phyloP scores from a whole-genome alignment of 1,140 invertebrate genomes.

The Philotrypesis tridentata region DNA sequence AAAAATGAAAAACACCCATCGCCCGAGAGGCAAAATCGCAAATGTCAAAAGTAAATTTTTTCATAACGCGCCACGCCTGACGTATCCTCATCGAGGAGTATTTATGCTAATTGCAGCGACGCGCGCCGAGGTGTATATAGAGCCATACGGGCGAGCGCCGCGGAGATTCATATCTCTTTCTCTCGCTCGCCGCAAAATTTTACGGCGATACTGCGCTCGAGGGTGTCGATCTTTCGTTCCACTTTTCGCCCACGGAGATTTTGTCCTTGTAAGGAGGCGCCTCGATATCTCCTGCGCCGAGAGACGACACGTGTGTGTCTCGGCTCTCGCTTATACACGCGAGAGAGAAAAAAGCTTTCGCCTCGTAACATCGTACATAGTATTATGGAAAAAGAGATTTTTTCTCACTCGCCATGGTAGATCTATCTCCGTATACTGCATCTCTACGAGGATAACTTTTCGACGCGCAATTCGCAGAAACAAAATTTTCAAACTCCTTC shows the following conservation, averaged over 20 bases:
- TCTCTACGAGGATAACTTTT: no score
- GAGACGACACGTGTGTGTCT: no score
- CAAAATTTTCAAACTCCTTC: no score
- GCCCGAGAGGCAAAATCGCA: not conserved
- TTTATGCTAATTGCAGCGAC: conserved; percentile 38
- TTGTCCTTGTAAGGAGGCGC: not conserved
- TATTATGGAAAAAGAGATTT: no score
- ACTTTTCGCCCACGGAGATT: conserved; percentile 27
- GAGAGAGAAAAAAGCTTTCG: no score
- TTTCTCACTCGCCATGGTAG: no score
- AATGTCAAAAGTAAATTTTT: conserved; percentile 39
- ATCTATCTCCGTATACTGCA: no score
- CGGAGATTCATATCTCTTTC: not conserved
- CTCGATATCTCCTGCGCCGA: no score
- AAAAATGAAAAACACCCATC: no score
- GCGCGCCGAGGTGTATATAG: not conserved
- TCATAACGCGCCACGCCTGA: conserved; percentile 41
- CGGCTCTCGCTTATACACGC: no score
- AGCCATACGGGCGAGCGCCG: not conserved
- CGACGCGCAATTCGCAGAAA: no score
- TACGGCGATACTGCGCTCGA: conserved; percentile 4
- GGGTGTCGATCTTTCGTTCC: conserved; percentile 35
- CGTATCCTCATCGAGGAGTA: conserved; percentile 30
- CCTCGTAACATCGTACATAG: no score
- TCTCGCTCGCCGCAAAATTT: conserved; percentile 32